Evolutionary conservation across 2,797 vertebrate genomes (phyloP).

Genomic region (Sebastes trivittatus): DNA sequence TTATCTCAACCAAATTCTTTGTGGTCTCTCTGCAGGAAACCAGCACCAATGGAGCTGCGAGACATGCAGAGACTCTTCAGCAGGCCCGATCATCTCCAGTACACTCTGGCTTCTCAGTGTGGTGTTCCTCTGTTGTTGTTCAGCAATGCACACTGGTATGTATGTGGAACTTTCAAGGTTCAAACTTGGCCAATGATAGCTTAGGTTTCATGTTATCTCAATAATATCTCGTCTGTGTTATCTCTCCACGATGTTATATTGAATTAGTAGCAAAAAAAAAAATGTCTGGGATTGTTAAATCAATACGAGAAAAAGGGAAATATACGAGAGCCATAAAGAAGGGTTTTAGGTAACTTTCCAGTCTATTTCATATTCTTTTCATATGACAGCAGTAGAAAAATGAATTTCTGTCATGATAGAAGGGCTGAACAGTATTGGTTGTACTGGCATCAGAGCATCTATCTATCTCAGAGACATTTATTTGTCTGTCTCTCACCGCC

Average conservation of each 20-base stretch:
- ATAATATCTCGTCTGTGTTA: neutral
- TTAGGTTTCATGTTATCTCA: neutral
- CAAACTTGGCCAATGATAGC: neutral
- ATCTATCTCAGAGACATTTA: conserved; percentile 54
- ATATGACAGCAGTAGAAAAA: neutral
- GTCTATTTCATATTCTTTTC: neutral
- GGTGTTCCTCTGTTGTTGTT: neutral
- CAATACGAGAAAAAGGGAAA: neutral
- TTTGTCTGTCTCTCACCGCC: conserved; percentile 69
- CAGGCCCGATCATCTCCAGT: neutral
- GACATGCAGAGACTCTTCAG: neutral
- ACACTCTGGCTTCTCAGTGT: neutral
- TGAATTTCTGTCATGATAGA: neutral
- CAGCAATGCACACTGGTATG: neutral
- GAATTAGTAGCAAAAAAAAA: neutral
- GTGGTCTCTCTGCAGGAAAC: neutral
- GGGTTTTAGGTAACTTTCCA: neutral
- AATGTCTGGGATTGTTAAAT: neutral
- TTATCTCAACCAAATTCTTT: neutral
- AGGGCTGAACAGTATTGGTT: neutral
- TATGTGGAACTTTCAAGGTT: neutral
- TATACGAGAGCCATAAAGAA: neutral
- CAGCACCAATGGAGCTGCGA: neutral
- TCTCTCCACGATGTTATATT: neutral
- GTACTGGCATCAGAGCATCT: too few relatives aligned